These are phyloP conservation scores for Melanotus villosus DNA, from an alignment of 2,888 invertebrate genomes.

Conservation along the genomic window DNA sequence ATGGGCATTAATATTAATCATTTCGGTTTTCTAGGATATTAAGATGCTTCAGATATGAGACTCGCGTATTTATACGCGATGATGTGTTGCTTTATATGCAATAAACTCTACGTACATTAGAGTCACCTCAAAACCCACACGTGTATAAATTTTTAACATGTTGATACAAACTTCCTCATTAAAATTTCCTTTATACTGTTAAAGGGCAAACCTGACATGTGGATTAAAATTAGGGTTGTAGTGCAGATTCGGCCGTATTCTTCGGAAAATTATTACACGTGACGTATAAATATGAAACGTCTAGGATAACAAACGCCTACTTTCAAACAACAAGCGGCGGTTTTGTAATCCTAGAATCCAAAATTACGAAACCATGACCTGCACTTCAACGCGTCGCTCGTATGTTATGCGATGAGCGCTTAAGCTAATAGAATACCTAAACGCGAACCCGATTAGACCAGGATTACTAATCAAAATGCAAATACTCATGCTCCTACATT, in stretches of 20 bases:
- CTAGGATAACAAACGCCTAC: neutral
- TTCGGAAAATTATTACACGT: neutral
- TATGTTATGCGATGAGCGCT: slow-evolving; percentile 26
- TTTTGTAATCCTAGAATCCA: slow-evolving; percentile 11
- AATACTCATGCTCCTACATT: slow-evolving; percentile 30
- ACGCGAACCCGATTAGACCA: slow-evolving; percentile 28
- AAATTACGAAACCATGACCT: slow-evolving; percentile 24
- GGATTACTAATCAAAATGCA: slow-evolving; percentile 38
- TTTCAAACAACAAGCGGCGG: neutral
- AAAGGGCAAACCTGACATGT: too few relatives aligned
- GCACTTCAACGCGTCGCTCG: slow-evolving; percentile 8
- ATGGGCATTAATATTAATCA: slow-evolving; percentile 27
- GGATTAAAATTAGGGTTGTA: too few relatives aligned
- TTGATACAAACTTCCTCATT: neutral
- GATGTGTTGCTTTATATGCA: too few relatives aligned
- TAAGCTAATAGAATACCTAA: slow-evolving; percentile 37
- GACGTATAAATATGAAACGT: neutral
- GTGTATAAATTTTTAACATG: neutral
- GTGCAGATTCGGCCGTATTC: neutral
- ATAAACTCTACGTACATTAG: too few relatives aligned
- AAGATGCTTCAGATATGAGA: too few relatives aligned
- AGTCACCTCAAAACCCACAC: too few relatives aligned
- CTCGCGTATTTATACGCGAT: too few relatives aligned
- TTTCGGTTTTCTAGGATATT: neutral
- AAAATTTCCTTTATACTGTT: neutral